These are phyloP conservation scores for Parazoanthus darwini DNA, from an alignment of 92 coral and sea anemone genomes.

Conservation along the genomic window DNA sequence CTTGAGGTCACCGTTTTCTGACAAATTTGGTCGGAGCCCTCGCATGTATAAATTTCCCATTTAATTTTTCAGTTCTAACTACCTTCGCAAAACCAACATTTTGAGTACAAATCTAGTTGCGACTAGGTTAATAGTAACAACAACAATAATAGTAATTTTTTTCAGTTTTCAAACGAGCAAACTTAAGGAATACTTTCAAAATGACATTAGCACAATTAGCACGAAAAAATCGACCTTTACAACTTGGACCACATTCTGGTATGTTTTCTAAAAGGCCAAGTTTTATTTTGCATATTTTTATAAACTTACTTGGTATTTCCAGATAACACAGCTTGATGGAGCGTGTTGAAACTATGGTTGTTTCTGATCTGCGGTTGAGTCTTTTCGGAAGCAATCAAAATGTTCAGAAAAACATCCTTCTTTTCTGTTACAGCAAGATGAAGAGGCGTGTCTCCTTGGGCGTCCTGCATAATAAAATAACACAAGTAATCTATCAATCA, in stretches of 20 bases:
- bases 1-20: no score
- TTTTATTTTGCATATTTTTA: neutral
- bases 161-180: no score
- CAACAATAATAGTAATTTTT: no score
- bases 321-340: slow-evolving; percentile 6
- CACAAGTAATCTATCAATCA: neutral
- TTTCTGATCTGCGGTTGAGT: neutral
- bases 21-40: no score
- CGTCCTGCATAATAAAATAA: neutral
- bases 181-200: no score
- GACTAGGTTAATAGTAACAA: no score
- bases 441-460: slow-evolving; percentile 27
- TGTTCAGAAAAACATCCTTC: neutral
- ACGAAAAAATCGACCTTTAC: no score
- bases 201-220: no score
- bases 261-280: neutral
- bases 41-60: no score
- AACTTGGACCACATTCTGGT: no score
- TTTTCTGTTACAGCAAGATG: slow-evolving; percentile 29
- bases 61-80: neutral
- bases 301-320: slow-evolving; percentile 26
- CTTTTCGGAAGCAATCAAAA: neutral
- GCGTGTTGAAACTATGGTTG: slow-evolving; percentile 9
- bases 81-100: no score
- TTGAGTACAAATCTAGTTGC: no score